These are phyloP conservation scores for Meles meles DNA, from an alignment of 2,113 vertebrate genomes.

Conservation along the genomic window DNA sequence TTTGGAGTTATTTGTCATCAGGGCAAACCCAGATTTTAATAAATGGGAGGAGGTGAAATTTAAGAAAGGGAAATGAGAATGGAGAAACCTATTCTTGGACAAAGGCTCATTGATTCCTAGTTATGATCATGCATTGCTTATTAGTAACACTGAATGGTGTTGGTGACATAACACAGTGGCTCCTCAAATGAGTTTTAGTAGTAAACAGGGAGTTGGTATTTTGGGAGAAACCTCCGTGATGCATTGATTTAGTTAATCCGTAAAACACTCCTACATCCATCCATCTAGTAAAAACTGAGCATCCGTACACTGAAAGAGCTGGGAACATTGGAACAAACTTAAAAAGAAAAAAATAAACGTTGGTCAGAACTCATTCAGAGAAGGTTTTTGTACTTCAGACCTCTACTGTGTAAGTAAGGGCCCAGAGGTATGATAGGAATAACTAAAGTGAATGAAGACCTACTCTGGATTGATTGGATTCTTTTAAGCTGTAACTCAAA, in stretches of 20 bases:
- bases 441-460: background rate
- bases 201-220: background rate
- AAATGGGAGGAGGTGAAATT: slow-evolving; percentile 42
- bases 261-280: background rate
- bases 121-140: background rate
- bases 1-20: slow-evolving; percentile 25
- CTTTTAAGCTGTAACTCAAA: background rate
- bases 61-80: slow-evolving; percentile 34
- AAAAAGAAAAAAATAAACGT: background rate
- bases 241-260: background rate
- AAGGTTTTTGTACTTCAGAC: background rate
- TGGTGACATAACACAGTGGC: background rate
- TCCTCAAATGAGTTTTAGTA: background rate
- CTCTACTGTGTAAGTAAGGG: background rate
- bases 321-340: background rate
- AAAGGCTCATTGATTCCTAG: background rate
- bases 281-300: background rate
- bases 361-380: background rate
- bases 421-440: background rate
- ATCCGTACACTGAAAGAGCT: background rate
- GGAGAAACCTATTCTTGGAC: background rate
- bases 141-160: background rate
- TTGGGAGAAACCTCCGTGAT: background rate
- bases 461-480: background rate
- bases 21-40: slow-evolving; percentile 46